phyloP scores from a whole-genome alignment of 2,113 vertebrate genomes.

The Oncorhynchus masou region DNA sequence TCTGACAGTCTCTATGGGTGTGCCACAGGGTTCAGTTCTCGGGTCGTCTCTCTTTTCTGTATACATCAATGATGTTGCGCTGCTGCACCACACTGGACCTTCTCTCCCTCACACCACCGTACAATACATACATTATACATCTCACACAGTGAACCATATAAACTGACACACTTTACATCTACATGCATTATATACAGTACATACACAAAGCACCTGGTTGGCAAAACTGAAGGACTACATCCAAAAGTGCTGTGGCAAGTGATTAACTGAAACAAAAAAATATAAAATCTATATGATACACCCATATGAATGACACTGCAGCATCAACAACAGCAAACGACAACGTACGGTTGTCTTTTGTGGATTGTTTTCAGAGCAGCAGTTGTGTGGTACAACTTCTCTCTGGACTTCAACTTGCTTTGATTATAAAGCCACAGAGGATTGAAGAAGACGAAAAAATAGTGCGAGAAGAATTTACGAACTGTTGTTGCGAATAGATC shows the following conservation, averaged over 20 bases:
- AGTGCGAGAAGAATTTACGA: conserved; percentile 63
- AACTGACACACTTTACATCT: conserved; percentile 5
- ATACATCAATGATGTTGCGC: too few relatives aligned
- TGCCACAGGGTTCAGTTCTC: too few relatives aligned
- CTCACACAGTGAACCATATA: conserved; percentile 17
- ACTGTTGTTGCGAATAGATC: conserved; percentile 65
- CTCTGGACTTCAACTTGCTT: conserved; percentile 68
- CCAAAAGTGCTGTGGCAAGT: conserved; percentile 63
- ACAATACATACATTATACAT: too few relatives aligned
- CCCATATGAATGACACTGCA: conserved; percentile 71
- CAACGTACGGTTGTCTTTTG: conserved; percentile 59
- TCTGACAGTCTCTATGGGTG: too few relatives aligned
- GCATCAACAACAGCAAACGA: conserved; percentile 51
- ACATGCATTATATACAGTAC: conserved; percentile 34
- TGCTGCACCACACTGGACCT: too few relatives aligned
- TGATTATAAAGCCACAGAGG: conserved; percentile 63
- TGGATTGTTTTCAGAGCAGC: conserved; percentile 71
- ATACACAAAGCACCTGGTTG: conserved; percentile 51
- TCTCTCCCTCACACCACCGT: too few relatives aligned
- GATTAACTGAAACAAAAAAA: conserved; percentile 54
- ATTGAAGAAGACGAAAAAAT: conserved; percentile 45
- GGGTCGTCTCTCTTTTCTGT: too few relatives aligned
- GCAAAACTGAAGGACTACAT: conserved; percentile 72
- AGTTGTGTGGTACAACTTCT: conserved; percentile 55
- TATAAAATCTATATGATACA: conserved; percentile 48